A percentile compares a stretch with the other conserved stretches of the same genome.
phyloP scores from a whole-genome alignment of 2,113 vertebrate species.

The Solea solea region DNA sequence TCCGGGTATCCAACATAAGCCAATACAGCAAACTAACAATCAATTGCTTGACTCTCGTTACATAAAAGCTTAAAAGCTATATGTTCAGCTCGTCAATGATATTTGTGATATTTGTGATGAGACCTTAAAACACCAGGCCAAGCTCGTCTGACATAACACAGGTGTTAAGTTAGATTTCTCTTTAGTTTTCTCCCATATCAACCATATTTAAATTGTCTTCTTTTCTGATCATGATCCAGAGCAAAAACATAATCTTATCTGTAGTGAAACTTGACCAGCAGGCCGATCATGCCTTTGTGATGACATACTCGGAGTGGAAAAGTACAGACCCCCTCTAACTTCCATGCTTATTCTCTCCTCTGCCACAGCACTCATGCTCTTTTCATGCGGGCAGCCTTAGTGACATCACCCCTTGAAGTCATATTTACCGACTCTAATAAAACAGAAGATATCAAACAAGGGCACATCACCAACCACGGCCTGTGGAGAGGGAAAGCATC shows the following conservation, averaged over 20 bases:
- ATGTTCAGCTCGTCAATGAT: background rate
- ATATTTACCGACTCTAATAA: conserved; percentile 69
- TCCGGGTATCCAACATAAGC: background rate
- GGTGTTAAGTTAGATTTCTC: conserved; percentile 1
- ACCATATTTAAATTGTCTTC: conserved; percentile 9
- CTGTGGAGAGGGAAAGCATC: conserved; percentile 56
- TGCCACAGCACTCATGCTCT: conserved; percentile 55
- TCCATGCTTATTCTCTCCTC: conserved; percentile 61
- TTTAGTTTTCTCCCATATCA: conserved; percentile 39
- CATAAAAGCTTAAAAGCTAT: background rate
- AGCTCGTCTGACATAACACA: conserved; percentile 8
- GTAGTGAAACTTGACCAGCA: conserved; percentile 63
- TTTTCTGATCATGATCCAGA: conserved; percentile 40
- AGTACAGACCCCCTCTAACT: conserved; percentile 71
- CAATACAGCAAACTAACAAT: background rate
- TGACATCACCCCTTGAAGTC: conserved; percentile 74
- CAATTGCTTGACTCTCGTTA: conserved; percentile 6
- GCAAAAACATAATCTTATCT: conserved; percentile 61
- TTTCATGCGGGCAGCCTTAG: conserved; percentile 68
- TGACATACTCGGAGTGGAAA: conserved; percentile 75
- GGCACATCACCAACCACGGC: conserved; percentile 49
- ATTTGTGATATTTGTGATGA: background rate
- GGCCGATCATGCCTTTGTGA: conserved; percentile 70
- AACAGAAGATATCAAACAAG: conserved; percentile 66
- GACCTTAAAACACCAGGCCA: background rate